phyloP scores from a whole-genome alignment of 2,113 vertebrate species.

The Ceyx melanurus region DNA sequence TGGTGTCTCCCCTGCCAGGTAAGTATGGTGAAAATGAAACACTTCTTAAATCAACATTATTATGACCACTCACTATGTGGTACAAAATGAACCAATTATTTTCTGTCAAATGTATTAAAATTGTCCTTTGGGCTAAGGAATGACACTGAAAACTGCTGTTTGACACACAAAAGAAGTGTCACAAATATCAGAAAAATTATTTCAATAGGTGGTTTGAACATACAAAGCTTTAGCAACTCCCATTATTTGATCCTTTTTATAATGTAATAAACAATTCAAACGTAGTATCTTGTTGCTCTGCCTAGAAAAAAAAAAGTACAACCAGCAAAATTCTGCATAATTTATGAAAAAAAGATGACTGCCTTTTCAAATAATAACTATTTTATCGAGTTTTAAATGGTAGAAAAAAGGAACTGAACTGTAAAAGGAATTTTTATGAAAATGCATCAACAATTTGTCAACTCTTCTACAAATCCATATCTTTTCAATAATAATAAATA shows the following conservation, averaged over 20 bases:
- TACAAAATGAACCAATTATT: background rate
- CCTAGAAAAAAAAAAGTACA: background rate
- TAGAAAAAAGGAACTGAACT: background rate
- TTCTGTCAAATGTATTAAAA: background rate
- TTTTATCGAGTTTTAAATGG: background rate
- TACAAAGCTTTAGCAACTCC: background rate
- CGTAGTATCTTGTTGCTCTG: background rate
- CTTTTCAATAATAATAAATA: background rate
- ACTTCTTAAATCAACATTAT: background rate
- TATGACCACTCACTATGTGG: background rate
- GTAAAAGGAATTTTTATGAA: background rate
- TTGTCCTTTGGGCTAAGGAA: background rate
- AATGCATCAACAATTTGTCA: background rate
- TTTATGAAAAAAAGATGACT: background rate
- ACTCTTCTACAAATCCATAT: background rate
- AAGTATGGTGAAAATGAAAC: background rate
- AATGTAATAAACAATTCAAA: background rate
- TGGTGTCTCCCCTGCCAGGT: background rate
- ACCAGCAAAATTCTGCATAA: background rate
- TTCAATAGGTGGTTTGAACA: background rate
- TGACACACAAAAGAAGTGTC: background rate
- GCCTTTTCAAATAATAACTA: background rate
- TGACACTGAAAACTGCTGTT: background rate
- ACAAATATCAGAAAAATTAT: background rate
- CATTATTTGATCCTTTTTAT: background rate